Evolutionary conservation across 2,113 vertebrate species (phyloP).

Genomic region (Mixornis gularis): DNA sequence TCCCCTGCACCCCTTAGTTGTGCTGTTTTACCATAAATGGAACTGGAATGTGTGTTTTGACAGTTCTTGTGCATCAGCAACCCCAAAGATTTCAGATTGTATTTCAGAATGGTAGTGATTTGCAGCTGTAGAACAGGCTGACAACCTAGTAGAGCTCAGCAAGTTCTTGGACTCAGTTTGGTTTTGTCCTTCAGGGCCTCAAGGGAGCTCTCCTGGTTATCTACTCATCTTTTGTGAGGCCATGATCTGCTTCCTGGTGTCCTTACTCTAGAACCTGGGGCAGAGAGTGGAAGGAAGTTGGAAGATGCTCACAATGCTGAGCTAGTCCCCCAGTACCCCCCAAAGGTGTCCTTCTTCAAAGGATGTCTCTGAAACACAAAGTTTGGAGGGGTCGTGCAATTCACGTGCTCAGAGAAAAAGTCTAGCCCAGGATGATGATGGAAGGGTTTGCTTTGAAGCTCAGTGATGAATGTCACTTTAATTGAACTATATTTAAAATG

Average conservation of each 20-base stretch:
- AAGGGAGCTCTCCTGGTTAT: neutral
- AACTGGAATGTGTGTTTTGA: neutral
- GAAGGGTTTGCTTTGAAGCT: slow-evolving; percentile 7
- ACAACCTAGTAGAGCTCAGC: neutral
- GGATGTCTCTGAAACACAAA: neutral
- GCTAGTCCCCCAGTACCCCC: neutral
- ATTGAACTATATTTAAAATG: slow-evolving; percentile 35
- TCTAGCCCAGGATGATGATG: neutral
- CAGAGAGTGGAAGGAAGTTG: neutral
- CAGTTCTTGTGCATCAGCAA: neutral
- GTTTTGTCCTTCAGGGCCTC: neutral
- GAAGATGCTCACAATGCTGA: neutral
- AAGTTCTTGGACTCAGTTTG: neutral
- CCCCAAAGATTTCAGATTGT: neutral
- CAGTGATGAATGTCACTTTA: neutral
- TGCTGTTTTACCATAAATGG: neutral
- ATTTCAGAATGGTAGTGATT: neutral
- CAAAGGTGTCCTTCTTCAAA: neutral
- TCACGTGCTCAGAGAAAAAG: neutral
- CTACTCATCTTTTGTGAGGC: neutral
- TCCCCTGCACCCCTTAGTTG: neutral
- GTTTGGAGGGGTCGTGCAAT: neutral
- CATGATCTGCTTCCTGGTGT: neutral
- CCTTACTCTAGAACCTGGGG: neutral
- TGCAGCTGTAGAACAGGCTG: neutral